Evolutionary conservation across 2,113 vertebrate species (phyloP), one percentile per base, ranked within the genome.

Genomic region (Corythaixoides concolor): DNA sequence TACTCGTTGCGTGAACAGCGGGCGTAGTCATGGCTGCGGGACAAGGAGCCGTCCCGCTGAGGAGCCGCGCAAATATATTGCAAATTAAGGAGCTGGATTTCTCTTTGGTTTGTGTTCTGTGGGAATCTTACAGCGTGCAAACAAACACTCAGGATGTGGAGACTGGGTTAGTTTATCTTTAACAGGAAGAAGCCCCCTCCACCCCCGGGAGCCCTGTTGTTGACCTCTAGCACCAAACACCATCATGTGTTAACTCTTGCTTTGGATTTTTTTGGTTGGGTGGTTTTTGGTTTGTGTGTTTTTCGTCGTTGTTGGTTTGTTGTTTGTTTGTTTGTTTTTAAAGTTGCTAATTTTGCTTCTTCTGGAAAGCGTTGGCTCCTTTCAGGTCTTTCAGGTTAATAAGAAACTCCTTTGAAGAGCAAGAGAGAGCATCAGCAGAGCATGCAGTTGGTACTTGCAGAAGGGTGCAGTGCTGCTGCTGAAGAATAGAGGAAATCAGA

Each of bases 71-170:
- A 56, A 56, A 52, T 20, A 20, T 3, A 17, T 7, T 39, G 53
- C 5, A 37, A 41, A 35, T 35, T 30, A 39, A 50, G 33, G 62
- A 66, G 14, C 1, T 47, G 66, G 17, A 19, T 84, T 77, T 64
- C 15, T 69, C 50, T 7, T 45, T 45, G 33, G 21, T n/a, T 43
- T 19, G n/a, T 37, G 16, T 62, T 89, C 24, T 1, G 20, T 14
- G 45, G 9, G n/a, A 20, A 45, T 72, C 11, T 22, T 3, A 7
- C 0, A 26, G 53, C 0, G 0, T 74, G 81, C 70, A 37, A 81
- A 35, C n/a, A 41, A 39, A 32, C 1, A 4, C 55, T 81, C 43
- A 50, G 70, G 91, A 77, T 91, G 67, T 74, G 72, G 50, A 88
- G 63, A 15, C 37, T 55, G 16, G 43, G 8, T 41, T 80, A 35